phyloP scores from a whole-genome alignment of 1,140 invertebrate species.

The Ridgeia piscesae region DNA sequence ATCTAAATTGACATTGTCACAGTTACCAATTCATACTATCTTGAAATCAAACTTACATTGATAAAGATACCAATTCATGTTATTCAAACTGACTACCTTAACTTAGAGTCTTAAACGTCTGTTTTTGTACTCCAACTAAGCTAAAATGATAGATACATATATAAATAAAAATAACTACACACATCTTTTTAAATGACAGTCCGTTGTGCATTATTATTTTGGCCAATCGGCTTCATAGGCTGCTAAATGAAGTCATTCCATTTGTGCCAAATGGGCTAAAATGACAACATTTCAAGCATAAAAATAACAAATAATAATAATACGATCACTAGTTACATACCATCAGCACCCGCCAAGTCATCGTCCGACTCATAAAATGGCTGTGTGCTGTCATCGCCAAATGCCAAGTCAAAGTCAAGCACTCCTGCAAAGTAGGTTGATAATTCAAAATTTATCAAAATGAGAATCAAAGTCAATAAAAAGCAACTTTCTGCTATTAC shows the following conservation, averaged over 20 bases:
- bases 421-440: background rate
- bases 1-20: background rate
- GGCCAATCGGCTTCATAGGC: too few relatives aligned
- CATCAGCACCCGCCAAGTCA: constrained; percentile 10
- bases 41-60: background rate
- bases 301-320: background rate
- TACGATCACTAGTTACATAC: background rate
- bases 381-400: constrained; percentile 1
- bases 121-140: too few relatives aligned
- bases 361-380: constrained; percentile 19
- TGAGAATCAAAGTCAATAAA: background rate
- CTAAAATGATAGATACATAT: too few relatives aligned
- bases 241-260: too few relatives aligned
- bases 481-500: too few relatives aligned
- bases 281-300: background rate
- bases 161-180: too few relatives aligned
- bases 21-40: background rate
- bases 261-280: background rate
- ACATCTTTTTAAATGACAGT: too few relatives aligned
- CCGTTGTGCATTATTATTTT: too few relatives aligned
- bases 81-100: too few relatives aligned
- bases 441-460: constrained; percentile 11
- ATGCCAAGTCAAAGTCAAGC: constrained; percentile 16
- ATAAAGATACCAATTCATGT: too few relatives aligned
- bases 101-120: too few relatives aligned